Evolutionary conservation across 1,140 invertebrate genomes (phyloP).

Genomic region (Euura lappo): DNA sequence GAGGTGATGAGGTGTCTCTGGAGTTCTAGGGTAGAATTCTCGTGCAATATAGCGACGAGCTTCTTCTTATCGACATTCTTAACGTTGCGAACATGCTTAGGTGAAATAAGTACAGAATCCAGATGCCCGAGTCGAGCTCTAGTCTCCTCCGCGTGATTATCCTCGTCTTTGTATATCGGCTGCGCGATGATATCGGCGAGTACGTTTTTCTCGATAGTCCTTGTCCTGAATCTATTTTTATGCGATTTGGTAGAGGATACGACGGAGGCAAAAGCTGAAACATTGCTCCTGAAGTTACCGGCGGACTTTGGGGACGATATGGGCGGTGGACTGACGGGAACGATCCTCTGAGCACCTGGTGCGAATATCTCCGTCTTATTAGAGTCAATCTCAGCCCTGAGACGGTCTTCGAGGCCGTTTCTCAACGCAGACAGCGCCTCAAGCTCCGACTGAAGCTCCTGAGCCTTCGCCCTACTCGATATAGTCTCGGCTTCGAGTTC

Average conservation of each 20-base stretch:
- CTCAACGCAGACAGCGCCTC: conserved; percentile 66
- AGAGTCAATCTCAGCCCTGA: conserved; percentile 60
- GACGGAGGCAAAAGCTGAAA: conserved; percentile 47
- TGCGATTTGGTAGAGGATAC: conserved; percentile 36
- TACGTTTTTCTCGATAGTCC: conserved; percentile 59
- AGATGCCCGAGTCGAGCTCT: conserved; percentile 51
- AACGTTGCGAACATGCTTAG: conserved; percentile 44
- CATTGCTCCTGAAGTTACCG: conserved; percentile 43
- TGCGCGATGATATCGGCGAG: conserved; percentile 39
- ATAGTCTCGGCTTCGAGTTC: conserved; percentile 76
- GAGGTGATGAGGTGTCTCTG: conserved; percentile 82
- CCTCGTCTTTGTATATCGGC: conserved; percentile 33
- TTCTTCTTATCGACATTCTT: conserved; percentile 68
- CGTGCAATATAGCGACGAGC: conserved; percentile 81
- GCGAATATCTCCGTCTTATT: conserved; percentile 27
- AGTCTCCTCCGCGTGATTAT: conserved; percentile 45
- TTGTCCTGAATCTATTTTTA: conserved; percentile 55
- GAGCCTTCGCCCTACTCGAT: conserved; percentile 67
- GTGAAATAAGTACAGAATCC: conserved; percentile 55
- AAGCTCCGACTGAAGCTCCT: conserved; percentile 68
- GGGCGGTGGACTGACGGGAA: conserved; percentile 33
- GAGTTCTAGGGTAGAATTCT: conserved; percentile 80
- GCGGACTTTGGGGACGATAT: conserved; percentile 37
- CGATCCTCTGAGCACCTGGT: conserved; percentile 43
- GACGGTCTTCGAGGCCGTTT: conserved; percentile 67